phyloP scores from a whole-genome alignment of 2,113 vertebrate genomes.

The Strix aluco region DNA sequence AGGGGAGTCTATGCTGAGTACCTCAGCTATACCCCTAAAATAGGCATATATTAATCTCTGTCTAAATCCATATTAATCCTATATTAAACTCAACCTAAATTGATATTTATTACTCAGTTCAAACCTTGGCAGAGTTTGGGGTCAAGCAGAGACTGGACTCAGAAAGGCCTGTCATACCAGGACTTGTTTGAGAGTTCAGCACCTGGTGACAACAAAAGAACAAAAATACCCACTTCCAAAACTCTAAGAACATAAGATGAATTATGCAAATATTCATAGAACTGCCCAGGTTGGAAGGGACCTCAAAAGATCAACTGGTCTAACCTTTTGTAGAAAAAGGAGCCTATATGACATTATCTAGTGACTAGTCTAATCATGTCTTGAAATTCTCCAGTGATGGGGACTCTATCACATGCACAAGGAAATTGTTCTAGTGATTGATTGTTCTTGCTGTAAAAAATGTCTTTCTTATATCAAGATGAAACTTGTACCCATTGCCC shows the following conservation, averaged over 20 bases:
- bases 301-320: neutral
- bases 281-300: neutral
- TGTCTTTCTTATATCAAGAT: neutral
- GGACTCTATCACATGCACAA: too few species aligned
- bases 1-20: neutral
- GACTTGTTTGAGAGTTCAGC: neutral
- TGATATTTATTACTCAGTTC: neutral
- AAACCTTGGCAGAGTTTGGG: neutral
- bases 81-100: neutral
- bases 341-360: neutral
- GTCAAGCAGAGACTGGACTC: neutral
- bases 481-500: neutral
- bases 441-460: neutral
- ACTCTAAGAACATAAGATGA: neutral
- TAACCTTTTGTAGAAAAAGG: neutral
- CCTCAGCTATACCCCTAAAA: neutral
- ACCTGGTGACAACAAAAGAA: neutral
- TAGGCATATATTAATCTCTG: neutral
- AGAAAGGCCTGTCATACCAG: neutral
- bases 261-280: neutral
- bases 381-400: neutral
- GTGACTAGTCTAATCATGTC: fast-evolving
- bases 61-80: too few species aligned
- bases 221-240: neutral
- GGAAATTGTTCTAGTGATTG: neutral